phyloP scores from a whole-genome alignment of 1,140 invertebrate species.

The Drosophila carrolli region DNA sequence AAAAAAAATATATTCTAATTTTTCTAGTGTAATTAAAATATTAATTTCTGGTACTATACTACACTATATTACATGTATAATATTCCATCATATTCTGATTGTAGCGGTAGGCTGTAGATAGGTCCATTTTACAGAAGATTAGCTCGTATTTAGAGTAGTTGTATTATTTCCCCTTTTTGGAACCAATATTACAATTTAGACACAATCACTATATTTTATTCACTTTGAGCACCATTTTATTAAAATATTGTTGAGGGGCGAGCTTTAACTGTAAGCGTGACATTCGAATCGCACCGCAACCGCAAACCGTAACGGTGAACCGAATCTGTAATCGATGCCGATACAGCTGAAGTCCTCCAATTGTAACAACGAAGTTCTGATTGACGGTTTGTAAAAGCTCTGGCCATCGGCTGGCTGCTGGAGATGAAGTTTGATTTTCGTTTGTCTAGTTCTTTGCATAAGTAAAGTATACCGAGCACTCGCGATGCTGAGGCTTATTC shows the following conservation, averaged over 20 bases:
- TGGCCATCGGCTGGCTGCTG: conserved; percentile 14
- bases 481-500: conserved; percentile 31
- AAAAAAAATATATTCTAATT: no score
- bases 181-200: background rate
- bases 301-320: conserved; percentile 36
- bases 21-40: no score
- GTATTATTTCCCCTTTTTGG: background rate
- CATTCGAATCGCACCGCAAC: conserved; percentile 36
- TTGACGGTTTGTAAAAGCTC: conserved; percentile 42
- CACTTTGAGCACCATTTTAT: conserved; percentile 18
- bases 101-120: conserved; percentile 96
- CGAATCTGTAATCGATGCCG: conserved; percentile 40
- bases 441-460: conserved; percentile 40
- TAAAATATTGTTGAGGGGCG: background rate
- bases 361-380: conserved; percentile 26
- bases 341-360: conserved; percentile 30
- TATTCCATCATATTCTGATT: conserved; percentile 99
- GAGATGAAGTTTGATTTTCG: conserved; percentile 42
- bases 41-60: no score
- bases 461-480: conserved; percentile 25
- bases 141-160: background rate
- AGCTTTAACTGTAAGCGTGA: conserved; percentile 22
- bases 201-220: conserved; percentile 11
- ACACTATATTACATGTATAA: conserved; percentile 94
- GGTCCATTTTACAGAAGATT: conserved; percentile 88